Evolutionary conservation across 2,797 vertebrate species (phyloP), one percentile per base, ranked within the genome.

Genomic region (Tokudaia muenninki): DNA sequence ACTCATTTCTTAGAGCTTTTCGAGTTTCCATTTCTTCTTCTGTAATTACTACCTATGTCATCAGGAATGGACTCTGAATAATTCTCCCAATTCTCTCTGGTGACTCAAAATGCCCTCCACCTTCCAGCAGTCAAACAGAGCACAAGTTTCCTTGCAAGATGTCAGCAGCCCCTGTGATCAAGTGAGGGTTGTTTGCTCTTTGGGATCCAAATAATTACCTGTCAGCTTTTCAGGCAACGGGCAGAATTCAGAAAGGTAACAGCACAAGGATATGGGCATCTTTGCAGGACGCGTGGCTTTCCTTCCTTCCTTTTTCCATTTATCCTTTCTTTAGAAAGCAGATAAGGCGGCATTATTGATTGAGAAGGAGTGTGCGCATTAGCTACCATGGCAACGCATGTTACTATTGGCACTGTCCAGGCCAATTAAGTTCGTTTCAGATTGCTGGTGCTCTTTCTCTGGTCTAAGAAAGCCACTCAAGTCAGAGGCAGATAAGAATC

Each of bases 321-420:
- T 89, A 90, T 94, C 93, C 74, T 92, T 94, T 77, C 87, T 92
- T 91, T 90, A 92, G 91, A 97, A 95, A 93, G 81, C 90, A 97
- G 97, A 97, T 97, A 97, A 97, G 87, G 57, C 92, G 87, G 87
- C 90, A 96, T 94, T 97, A 95, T 94, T 95, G 97, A 93, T 96
- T 78, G 84, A 96, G 92, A 94, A 94, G 93, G 90, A 94, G 37
- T 80, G 55, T 91, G 89, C 91, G 94, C 94, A 97, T 97, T 97
- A 89, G 95, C 94, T 97, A 50, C 96, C 97, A 97, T 96, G 96
- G 97, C 90, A 97, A 97, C 97, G 96, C 83, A 90, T 75, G 95
- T 93, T 96, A 89, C 97, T 61, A 70, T 91, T 95, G 96, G 96
- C 96, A 94, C 90, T 91, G 90, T 61, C 67, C 47, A 70, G 91